Base-by-base conservation (phyloP, 2,797 vertebrate genomes). In the Anisognathus igniventris region DNA sequence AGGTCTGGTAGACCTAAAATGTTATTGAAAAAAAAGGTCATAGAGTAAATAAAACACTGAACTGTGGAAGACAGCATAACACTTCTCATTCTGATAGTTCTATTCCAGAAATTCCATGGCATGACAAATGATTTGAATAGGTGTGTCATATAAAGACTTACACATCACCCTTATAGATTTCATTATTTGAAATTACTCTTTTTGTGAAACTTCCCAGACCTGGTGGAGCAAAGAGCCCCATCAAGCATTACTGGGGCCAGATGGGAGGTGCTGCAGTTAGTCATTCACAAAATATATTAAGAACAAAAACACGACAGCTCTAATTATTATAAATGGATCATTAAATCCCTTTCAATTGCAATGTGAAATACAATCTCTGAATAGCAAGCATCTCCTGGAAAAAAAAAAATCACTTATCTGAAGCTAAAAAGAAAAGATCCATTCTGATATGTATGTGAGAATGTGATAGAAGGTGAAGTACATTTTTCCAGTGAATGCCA, bases 321-420 rank as follows among this genome's bases (percentile, higher is more conserved):
- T 94, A 93, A 96, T 96, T 93, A 79, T 91, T 95, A 93, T 68
- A 84, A 93, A 96, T 95, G 93, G 85, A 66, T 90, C 85, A 82
- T 95, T 96, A 97, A 95, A 92, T 79, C 62, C 33, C 13, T 90
- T 94, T 70, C 65, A 68, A 86, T 77, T 86, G 53, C 47, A 70
- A 39, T 39, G 33, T 90, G 74, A 93, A 96, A 90, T 92, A 75
- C 48, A 77, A 58, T 88, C 77, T 84, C 90, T 88, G 83, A 88
- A 95, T 85, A 94, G 57, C 54, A 93, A 92, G 56, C 47, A 67
- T 40, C 42, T 86, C 53, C 60, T 67, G 60, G 48, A 65, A 67
- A 87, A 94, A 45, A 45, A 64, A 78, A 53, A 47, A 40, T 3
- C 6, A 62, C 28, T 76, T 80, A 5, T 86, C 31, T 51, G 8